phyloP scores from a whole-genome alignment of 2,888 invertebrate species.

The Poecilus cupreus region DNA sequence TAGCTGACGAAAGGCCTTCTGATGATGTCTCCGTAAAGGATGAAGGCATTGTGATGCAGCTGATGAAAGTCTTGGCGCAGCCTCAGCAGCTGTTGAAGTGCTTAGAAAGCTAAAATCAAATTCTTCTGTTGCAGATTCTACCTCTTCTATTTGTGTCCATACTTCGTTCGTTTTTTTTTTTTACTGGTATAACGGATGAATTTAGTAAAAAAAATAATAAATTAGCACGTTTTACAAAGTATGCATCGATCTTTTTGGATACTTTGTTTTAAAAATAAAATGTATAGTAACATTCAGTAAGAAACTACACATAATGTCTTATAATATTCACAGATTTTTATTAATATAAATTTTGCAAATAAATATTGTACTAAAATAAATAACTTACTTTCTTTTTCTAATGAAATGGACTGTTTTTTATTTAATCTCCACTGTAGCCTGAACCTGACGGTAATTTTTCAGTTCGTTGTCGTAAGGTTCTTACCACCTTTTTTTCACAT shows the following conservation, averaged over 20 bases:
- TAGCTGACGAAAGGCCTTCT: too few relatives aligned
- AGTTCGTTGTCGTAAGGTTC: not conserved
- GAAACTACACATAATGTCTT: too few relatives aligned
- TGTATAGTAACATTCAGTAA: too few relatives aligned
- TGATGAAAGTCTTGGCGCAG: not conserved
- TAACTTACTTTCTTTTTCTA: conserved; percentile 14
- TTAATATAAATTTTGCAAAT: not conserved
- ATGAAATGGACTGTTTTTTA: not conserved
- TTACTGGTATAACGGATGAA: not conserved
- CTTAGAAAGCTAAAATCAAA: not conserved
- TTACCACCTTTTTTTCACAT: not conserved
- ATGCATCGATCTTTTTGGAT: too few relatives aligned
- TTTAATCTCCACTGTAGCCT: not conserved
- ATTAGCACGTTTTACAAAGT: too few relatives aligned
- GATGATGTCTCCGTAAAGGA: too few relatives aligned
- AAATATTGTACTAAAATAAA: not conserved
- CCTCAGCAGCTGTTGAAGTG: not conserved
- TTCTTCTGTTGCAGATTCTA: not conserved
- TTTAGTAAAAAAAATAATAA: too few relatives aligned
- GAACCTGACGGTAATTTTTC: not conserved
- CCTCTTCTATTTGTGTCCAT: not conserved
- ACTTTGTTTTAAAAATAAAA: too few relatives aligned
- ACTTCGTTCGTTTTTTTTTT: not conserved
- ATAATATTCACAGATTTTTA: too few relatives aligned
- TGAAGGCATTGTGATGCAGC: too few relatives aligned